These are phyloP conservation scores for Poeciliopsis paucimaculata DNA, from an alignment of 2,797 vertebrate genomes.

Conservation along the genomic window DNA sequence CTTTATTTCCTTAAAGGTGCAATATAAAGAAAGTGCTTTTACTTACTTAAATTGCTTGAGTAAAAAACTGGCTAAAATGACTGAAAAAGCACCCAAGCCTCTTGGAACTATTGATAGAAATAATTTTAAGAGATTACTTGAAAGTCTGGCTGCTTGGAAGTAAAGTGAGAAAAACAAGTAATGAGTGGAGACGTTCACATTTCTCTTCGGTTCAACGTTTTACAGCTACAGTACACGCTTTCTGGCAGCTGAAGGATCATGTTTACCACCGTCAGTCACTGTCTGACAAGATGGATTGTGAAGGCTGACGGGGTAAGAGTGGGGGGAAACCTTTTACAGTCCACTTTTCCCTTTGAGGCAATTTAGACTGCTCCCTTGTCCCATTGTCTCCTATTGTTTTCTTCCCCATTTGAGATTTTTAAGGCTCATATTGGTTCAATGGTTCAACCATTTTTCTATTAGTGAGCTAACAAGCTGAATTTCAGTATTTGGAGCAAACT, in stretches of 20 bases:
- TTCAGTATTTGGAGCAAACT: conserved; percentile 47
- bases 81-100: background rate
- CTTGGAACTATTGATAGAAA: background rate
- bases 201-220: conserved; percentile 12
- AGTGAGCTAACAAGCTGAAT: conserved; percentile 18
- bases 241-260: conserved; percentile 2
- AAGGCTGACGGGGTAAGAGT: background rate
- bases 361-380: background rate
- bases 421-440: conserved; percentile 40
- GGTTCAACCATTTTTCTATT: conserved; percentile 29
- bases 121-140: background rate
- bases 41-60: background rate
- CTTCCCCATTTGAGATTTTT: conserved; percentile 38
- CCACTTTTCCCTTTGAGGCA: conserved; percentile 16
- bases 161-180: background rate
- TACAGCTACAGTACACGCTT: conserved; percentile 29
- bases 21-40: background rate
- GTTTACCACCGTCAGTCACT: conserved; percentile 53
- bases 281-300: conserved; percentile 40
- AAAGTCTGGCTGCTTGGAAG: background rate
- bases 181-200: conserved; percentile 11
- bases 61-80: background rate
- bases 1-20: background rate
- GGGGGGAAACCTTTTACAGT: conserved; percentile 7
- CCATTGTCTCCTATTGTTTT: conserved; percentile 35